phyloP scores from a whole-genome alignment of 2,888 invertebrate species.

The Teleogryllus oceanicus region DNA sequence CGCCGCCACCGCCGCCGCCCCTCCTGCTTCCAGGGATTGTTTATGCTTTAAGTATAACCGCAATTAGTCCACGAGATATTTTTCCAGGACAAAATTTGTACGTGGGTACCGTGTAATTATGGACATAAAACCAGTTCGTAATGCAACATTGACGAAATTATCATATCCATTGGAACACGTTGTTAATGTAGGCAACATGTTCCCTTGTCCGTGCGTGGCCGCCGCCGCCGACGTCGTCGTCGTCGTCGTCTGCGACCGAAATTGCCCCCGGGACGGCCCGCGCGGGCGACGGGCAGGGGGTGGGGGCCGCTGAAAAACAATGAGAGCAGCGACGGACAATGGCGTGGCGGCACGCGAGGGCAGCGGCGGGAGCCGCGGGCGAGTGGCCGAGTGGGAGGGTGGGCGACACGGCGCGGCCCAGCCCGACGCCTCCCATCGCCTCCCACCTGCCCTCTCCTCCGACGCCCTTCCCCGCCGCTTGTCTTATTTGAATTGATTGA shows the following conservation, averaged over 20 bases:
- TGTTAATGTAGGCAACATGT: constrained; percentile 18
- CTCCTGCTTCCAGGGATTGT: constrained; percentile 18
- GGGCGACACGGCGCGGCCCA: no score
- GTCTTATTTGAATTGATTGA: no score
- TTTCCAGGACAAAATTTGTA: constrained; percentile 18
- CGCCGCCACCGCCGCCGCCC: neutral
- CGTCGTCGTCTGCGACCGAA: neutral
- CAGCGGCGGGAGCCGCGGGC: neutral
- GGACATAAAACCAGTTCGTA: constrained; percentile 18
- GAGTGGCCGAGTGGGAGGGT: neutral
- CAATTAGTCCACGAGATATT: constrained; percentile 18
- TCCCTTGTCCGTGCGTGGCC: neutral
- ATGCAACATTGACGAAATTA: constrained; percentile 18
- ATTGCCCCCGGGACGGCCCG: neutral
- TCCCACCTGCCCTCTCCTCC: no score
- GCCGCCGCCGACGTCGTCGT: neutral
- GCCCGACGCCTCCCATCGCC: no score
- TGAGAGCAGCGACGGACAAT: neutral
- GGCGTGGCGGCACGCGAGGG: neutral
- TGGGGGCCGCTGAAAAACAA: neutral
- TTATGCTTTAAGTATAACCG: constrained; percentile 18
- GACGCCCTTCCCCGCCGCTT: no score
- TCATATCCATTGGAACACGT: constrained; percentile 18
- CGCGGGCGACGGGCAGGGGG: neutral
- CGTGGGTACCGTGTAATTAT: constrained; percentile 18